These are phyloP conservation scores for Platyura marginata DNA, from an alignment of 1,140 invertebrate species.

Conservation along the genomic window DNA sequence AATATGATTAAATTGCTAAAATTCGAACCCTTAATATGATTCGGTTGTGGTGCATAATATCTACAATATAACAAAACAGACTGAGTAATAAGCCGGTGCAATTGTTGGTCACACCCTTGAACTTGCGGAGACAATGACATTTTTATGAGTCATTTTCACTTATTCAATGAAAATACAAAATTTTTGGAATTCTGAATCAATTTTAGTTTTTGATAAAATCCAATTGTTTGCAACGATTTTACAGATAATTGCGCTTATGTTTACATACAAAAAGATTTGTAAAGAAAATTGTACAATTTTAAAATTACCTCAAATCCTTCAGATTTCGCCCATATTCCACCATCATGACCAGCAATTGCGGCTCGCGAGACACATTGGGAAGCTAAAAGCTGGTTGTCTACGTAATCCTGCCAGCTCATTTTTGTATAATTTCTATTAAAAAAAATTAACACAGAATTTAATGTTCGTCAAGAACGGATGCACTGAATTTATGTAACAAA, in stretches of 20 bases:
- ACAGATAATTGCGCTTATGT: too few relatives aligned
- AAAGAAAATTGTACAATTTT: too few relatives aligned
- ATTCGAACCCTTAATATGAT: too few relatives aligned
- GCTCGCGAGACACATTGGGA: conserved; percentile 84
- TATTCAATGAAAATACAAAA: neutral
- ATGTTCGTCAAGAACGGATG: too few relatives aligned
- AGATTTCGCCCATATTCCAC: conserved; percentile 87
- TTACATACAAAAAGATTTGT: too few relatives aligned
- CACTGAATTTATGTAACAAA: too few relatives aligned
- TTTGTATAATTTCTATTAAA: conserved; percentile 23
- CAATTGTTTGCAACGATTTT: too few relatives aligned
- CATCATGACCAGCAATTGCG: conserved; percentile 85
- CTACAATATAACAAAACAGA: too few relatives aligned
- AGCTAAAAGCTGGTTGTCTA: conserved; percentile 89
- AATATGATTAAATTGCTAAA: too few relatives aligned
- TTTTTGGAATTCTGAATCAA: too few relatives aligned
- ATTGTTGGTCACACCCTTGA: conserved; percentile 22
- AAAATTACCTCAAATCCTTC: conserved; percentile 84
- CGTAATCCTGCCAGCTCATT: conserved; percentile 97
- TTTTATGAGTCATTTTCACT: neutral
- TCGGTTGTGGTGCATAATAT: too few relatives aligned
- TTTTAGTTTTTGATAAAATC: too few relatives aligned
- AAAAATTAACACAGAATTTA: neutral
- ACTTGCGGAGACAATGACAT: conserved; percentile 9
- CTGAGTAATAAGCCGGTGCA: neutral